Evolutionary conservation across 1,140 invertebrate genomes (phyloP), one percentile per base, ranked within the genome.

Genomic region (Holotrichia oblita): DNA sequence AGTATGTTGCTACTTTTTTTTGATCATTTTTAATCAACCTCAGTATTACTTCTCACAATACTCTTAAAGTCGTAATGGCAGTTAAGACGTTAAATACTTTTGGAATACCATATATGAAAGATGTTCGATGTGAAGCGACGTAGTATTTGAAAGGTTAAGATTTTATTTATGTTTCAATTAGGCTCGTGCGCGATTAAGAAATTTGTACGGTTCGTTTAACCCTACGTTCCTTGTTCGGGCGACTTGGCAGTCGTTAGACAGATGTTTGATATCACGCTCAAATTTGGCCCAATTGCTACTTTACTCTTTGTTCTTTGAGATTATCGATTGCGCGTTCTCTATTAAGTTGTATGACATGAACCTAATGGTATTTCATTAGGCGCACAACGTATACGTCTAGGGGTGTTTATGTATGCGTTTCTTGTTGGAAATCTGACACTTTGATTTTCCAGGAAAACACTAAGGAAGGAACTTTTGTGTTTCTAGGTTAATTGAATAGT

Each of bases 141-240:
- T 69, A 69, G 20, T 69, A 34, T 69, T 69, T 69, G 61, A 22
- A 34, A 17, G 22, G 61, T 27, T 7, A 69, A 27, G 61, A 69
- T 69, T 69, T 69, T 69, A 69, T 69, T 69, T 69, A 69, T 69
- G 12, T 69, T 34, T 69, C 61, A 69, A 69, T 69, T 69, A 69
- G 22, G 61, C 22, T 10, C 61, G 61, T 69, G 22, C 61, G 61
- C 61, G 61, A 69, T 69, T 69, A 69, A 69, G 61, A 69, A 69
- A 69, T 69, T 69, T 20, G 61, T 69, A 69, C 61, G 61, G 61
- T 69, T 69, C 61, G 61, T 69, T 69, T 69, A 69, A 69, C 24
- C 27, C 22, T 27, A 22, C 61, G 22, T 17, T 48, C 22, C 10
- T 69, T 69, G 22, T 55, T 55, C 48, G 1, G 48, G 9, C 61